These are phyloP conservation scores for Rafetus swinhoei DNA, from an alignment of 2,113 vertebrate genomes.

Conservation along the genomic window DNA sequence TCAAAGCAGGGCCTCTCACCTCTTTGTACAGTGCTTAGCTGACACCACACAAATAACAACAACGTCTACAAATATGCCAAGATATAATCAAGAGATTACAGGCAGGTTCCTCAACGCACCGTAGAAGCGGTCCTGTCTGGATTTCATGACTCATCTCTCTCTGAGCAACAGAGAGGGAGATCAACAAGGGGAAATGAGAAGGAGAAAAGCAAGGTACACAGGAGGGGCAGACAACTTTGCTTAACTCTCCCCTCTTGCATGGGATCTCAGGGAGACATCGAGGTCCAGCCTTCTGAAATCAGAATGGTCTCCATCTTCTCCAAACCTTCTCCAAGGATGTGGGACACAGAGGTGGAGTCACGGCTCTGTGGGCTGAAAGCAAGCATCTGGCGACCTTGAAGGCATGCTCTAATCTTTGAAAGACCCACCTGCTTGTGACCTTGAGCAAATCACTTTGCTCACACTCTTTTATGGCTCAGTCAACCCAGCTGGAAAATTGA, in stretches of 20 bases:
- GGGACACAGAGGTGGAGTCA: background rate
- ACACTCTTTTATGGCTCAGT: conserved; percentile 34
- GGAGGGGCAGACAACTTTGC: background rate
- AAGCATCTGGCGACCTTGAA: conserved; percentile 28
- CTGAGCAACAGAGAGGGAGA: background rate
- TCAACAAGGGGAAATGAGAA: background rate
- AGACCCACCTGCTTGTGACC: background rate
- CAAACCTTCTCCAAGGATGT: background rate
- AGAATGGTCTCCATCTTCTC: background rate
- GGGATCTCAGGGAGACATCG: background rate
- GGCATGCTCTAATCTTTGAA: conserved; percentile 4
- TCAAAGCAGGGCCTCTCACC: background rate
- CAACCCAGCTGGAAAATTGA: conserved; percentile 38
- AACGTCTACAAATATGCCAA: background rate
- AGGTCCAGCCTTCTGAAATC: background rate
- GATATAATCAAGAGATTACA: background rate
- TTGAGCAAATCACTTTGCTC: conserved; percentile 1
- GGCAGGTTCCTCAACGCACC: background rate
- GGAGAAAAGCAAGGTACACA: background rate
- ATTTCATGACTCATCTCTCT: background rate
- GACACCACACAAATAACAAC: background rate
- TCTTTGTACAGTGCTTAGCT: background rate
- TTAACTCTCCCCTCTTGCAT: background rate
- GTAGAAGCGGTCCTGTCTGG: background rate
- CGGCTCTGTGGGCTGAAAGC: background rate